phyloP scores from a whole-genome alignment of 2,888 invertebrate genomes.

The Eremobia ochroleuca region DNA sequence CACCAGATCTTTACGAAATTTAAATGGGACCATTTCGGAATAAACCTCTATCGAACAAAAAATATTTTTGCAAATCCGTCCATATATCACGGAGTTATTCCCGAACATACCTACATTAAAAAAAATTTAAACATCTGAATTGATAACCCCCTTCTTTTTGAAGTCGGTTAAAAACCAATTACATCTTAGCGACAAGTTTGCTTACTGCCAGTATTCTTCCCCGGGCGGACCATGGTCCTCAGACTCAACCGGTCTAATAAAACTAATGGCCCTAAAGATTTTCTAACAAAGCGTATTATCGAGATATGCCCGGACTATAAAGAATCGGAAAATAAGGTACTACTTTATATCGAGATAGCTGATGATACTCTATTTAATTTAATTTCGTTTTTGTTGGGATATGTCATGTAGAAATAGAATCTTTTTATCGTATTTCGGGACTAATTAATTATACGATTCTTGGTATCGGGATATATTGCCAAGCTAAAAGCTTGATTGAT shows the following conservation, averaged over 20 bases:
- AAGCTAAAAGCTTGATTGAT: no score
- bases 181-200: constrained; percentile 68
- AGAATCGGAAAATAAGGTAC: constrained; percentile 57
- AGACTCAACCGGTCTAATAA: constrained; percentile 74
- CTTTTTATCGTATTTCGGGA: neutral
- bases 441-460: constrained; percentile 8
- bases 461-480: neutral
- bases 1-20: no score
- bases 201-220: constrained; percentile 49
- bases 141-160: no score
- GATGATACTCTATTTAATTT: constrained; percentile 63
- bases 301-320: constrained; percentile 63
- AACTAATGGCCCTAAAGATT: constrained; percentile 73
- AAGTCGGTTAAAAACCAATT: no score
- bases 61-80: no score
- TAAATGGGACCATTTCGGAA: no score
- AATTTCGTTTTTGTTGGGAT: constrained; percentile 37
- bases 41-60: no score
- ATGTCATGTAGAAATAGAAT: neutral
- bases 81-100: no score
- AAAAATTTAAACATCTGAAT: no score
- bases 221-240: constrained; percentile 45
- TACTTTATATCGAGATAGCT: constrained; percentile 49
- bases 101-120: no score
- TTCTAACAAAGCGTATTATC: constrained; percentile 73